Conservation (phyloP, 1,140 invertebrate species). For the Brachionus paranguensis region DNA sequence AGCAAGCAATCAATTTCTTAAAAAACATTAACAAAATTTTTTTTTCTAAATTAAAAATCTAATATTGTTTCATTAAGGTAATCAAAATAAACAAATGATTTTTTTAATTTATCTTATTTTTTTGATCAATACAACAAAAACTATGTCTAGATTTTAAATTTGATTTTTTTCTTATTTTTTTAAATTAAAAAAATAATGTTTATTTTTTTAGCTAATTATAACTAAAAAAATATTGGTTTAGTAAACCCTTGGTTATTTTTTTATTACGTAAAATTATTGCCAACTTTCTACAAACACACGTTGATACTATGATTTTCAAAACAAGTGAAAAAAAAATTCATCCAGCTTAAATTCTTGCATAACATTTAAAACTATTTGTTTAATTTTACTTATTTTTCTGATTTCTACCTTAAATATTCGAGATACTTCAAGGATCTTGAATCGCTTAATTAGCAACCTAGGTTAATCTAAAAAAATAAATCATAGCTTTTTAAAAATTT, state of each 20-base stretch:
- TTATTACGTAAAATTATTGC: neutral
- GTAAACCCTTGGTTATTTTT: neutral
- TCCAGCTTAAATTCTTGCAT: neutral
- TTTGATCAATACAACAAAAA: neutral
- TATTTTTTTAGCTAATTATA: neutral
- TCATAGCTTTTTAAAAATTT: neutral
- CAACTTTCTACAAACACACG: neutral
- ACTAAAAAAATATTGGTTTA: neutral
- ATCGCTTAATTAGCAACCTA: neutral
- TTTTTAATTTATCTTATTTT: neutral
- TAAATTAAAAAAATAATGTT: neutral
- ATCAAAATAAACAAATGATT: neutral
- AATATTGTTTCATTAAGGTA: neutral
- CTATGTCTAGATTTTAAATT: neutral
- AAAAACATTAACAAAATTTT: neutral
- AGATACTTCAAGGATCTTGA: neutral
- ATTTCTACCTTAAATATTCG: neutral
- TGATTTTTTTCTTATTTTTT: neutral
- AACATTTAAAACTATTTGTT: neutral
- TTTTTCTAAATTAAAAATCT: neutral
- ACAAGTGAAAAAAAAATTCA: neutral
- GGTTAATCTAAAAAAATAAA: neutral
- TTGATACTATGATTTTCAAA: neutral
- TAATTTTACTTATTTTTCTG: neutral
- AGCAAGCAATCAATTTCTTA: neutral